Evolutionary conservation across 2,888 invertebrate species (phyloP).

Genomic region (Sinelater perroti): DNA sequence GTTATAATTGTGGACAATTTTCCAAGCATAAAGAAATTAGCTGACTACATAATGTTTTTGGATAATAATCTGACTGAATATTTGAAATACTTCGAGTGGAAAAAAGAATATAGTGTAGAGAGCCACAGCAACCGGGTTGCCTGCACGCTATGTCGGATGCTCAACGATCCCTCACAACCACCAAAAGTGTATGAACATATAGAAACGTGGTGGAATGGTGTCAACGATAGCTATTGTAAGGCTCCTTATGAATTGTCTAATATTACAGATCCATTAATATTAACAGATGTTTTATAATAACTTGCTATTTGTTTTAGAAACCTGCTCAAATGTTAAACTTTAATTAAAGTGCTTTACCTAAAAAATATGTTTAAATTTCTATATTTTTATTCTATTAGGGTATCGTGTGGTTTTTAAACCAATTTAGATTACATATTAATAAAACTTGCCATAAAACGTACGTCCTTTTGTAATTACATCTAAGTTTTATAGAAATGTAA

Average conservation of each 20-base stretch:
- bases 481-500: too few species aligned
- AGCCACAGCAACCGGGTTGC: slow-evolving; percentile 34
- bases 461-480: too few species aligned
- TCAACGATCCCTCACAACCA: slow-evolving; percentile 42
- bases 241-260: slow-evolving; percentile 1
- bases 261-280: too few species aligned
- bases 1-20: slow-evolving; percentile 69
- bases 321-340: too few species aligned
- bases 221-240: slow-evolving; percentile 9
- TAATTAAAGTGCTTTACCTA: too few species aligned
- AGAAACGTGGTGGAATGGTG: slow-evolving; percentile 44
- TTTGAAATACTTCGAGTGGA: slow-evolving; percentile 68
- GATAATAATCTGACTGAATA: slow-evolving; percentile 64
- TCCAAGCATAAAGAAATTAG: slow-evolving; percentile 61
- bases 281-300: too few species aligned
- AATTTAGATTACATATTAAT: too few species aligned
- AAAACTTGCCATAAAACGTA: too few species aligned
- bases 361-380: too few species aligned
- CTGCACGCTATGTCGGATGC: slow-evolving; percentile 48
- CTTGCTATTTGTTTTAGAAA: too few species aligned
- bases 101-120: slow-evolving; percentile 53
- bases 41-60: slow-evolving; percentile 62
- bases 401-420: too few species aligned
- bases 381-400: too few species aligned
- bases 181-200: slow-evolving; percentile 42